Evolutionary conservation across 1,140 invertebrate genomes (phyloP), one percentile per base, ranked within the genome.

Genomic region (Psilanteris sp.): DNA sequence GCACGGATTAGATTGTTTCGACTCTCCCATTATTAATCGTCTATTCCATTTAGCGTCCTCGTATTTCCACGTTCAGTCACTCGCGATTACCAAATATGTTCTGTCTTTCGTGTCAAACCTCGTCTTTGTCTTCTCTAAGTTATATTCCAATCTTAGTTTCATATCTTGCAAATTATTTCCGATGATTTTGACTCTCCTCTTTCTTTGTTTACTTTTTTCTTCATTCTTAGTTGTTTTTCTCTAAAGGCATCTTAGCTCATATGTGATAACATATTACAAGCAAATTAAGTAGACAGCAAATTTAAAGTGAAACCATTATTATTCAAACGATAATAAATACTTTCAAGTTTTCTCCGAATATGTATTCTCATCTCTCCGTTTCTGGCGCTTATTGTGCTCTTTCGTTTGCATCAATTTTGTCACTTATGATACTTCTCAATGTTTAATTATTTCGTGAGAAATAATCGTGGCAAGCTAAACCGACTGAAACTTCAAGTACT

Each of bases 401-500:
- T 31, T 20, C 4, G 3, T 34, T 44, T 44, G 31, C 31, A 37
- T 32, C 20, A 41, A 41, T 29, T 55, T 55, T n/a, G n/a, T n/a
- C n/a, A 7, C 9, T 2, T 54, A 15, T 14, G 29, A 3, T 9
- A 16, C 8, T 16, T 32, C 16, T 32, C 27, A 18, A 10, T 41
- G 9, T 43, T 41, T 41, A 37, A n/a, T 9, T 7, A n/a, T 37
- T 3, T 31, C 15, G 32, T 31, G 4, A 31, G 15, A 43, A 43
- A 43, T 64, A 32, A 61, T 41, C 4, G 29, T 46, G 18, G 31
- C 50, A 76, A 82, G 74, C 62, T 82, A 43, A 54, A 68, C 74
- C 72, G 78, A 82, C 52, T 77, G 39, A 83, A 79, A 81, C 61
- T 82, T 55, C 80, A 77, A 82, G 59, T 61, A 77, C 22, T 34